Percentiles rank a stretch among this genome's conserved stretches.
phyloP scores from a whole-genome alignment of 2,797 vertebrate species.

The Rallus crepitans region DNA sequence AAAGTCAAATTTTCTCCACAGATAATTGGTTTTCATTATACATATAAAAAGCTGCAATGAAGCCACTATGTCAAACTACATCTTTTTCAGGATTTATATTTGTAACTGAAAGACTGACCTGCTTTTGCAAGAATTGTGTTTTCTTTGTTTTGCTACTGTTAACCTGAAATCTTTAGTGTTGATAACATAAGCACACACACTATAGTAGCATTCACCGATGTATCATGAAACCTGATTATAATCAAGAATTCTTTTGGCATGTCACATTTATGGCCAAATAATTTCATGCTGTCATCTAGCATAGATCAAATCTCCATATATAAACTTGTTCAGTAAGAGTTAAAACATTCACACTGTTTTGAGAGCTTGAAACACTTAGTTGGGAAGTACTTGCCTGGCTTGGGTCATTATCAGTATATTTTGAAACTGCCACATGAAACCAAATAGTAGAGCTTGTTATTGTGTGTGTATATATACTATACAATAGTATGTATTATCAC shows the following conservation, averaged over 20 bases:
- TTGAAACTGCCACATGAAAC: not conserved
- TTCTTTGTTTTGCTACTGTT: not conserved
- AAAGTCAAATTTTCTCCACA: conserved; percentile 80
- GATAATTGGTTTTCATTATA: conserved; percentile 79
- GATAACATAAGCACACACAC: not conserved
- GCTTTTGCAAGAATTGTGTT: not conserved
- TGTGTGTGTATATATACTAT: not conserved
- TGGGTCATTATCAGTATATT: not conserved
- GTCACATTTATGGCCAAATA: conserved; percentile 7
- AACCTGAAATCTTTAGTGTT: not conserved
- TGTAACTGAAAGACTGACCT: conserved; percentile 19
- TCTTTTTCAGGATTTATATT: conserved; percentile 37
- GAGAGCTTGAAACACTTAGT: conserved; percentile 5
- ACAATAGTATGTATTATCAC: not conserved
- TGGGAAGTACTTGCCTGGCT: not conserved
- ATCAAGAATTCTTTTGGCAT: conserved; percentile 10
- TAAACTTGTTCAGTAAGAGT: not conserved
- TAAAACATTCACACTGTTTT: conserved; percentile 18
- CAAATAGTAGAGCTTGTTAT: not conserved
- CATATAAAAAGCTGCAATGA: conserved; percentile 64
- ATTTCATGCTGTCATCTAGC: not conserved
- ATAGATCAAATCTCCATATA: not conserved
- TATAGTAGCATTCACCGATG: not conserved
- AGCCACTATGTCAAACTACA: conserved; percentile 54
- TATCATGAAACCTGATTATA: not conserved